These are phyloP conservation scores for Microctonus hyperodae DNA, from an alignment of 2,888 invertebrate genomes.

Conservation along the genomic window DNA sequence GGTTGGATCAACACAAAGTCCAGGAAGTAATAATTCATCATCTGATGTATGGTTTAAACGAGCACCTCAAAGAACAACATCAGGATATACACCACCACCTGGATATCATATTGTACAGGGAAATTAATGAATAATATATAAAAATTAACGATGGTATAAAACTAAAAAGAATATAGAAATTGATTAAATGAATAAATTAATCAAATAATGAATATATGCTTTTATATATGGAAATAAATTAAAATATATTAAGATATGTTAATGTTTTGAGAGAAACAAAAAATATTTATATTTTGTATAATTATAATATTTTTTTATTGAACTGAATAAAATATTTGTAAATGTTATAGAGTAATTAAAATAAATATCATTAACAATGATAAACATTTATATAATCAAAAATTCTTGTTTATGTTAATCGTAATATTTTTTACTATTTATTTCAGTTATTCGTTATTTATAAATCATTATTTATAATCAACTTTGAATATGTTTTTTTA, in stretches of 20 bases:
- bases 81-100: slow-evolving; percentile 36
- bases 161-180: too few relatives aligned
- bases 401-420: too few relatives aligned
- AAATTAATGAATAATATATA: slow-evolving; percentile 9
- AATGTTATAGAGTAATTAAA: too few relatives aligned
- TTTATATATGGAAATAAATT: too few relatives aligned
- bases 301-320: background rate
- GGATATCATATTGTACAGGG: slow-evolving; percentile 33
- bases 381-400: too few relatives aligned
- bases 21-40: slow-evolving; percentile 23
- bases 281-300: background rate
- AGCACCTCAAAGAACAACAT: slow-evolving; percentile 30
- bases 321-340: background rate
- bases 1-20: background rate
- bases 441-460: too few relatives aligned
- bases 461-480: too few relatives aligned
- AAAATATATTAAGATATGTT: too few relatives aligned
- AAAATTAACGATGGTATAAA: background rate
- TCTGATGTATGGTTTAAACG: slow-evolving; percentile 30
- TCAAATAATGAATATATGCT: background rate
- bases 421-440: too few relatives aligned
- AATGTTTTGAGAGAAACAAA: background rate
- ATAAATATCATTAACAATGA: too few relatives aligned
- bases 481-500: too few relatives aligned
- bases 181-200: background rate